Evolutionary conservation across 2,113 vertebrate species (phyloP).

Genomic region (Alexandromys fortis): DNA sequence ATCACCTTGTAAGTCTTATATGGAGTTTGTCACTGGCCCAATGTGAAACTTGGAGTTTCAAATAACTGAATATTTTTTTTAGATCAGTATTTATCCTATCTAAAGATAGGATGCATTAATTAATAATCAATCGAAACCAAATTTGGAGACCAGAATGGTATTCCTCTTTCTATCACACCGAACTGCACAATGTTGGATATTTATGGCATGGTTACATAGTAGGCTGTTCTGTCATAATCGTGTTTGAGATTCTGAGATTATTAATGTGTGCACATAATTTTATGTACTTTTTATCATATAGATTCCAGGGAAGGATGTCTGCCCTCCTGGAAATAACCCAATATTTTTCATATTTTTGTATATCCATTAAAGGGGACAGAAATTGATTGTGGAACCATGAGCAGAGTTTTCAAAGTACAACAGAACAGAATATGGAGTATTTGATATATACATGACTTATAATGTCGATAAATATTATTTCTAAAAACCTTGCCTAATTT

Average conservation of each 20-base stretch:
- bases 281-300: not conserved
- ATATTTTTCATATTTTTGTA: not conserved
- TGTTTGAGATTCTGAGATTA: not conserved
- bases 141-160: not conserved
- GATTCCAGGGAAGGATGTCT: not conserved
- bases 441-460: not conserved
- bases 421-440: not conserved
- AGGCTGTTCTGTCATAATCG: not conserved
- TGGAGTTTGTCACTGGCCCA: too few relatives aligned
- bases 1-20: not conserved
- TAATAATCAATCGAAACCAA: not conserved
- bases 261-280: not conserved
- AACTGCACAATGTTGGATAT: not conserved
- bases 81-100: not conserved
- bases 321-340: not conserved
- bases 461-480: not conserved
- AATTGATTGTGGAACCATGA: constrained; percentile 20
- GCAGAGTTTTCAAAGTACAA: not conserved
- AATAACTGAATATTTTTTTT: not conserved
- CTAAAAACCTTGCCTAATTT: not conserved
- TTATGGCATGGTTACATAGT: not conserved
- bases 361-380: not conserved
- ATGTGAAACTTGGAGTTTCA: not conserved
- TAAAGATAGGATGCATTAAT: not conserved
- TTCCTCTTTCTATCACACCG: not conserved